These are phyloP conservation scores for Centroberyx gerrardi DNA, from an alignment of 2,797 vertebrate genomes.

Conservation along the genomic window DNA sequence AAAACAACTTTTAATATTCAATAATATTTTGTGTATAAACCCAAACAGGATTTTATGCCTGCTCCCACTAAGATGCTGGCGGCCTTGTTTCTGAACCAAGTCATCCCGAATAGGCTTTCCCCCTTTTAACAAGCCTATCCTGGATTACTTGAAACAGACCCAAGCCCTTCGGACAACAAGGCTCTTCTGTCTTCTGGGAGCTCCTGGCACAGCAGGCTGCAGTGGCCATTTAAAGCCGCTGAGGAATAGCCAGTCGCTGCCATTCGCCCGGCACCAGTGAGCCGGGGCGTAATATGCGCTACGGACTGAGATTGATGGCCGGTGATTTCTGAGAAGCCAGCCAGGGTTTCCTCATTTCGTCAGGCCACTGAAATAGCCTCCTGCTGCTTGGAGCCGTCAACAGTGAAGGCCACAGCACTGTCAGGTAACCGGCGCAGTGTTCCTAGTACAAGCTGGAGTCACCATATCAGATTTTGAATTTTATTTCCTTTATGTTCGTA, in stretches of 20 bases:
- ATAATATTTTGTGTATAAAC: background rate
- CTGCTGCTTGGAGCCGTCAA: constrained; percentile 84
- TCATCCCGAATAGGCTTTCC: constrained; percentile 96
- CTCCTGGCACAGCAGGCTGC: constrained; percentile 49
- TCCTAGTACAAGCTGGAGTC: constrained; percentile 4
- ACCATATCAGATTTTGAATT: background rate
- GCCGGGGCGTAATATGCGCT: constrained; percentile 47
- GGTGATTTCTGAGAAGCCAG: constrained; percentile 83
- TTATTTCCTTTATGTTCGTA: background rate
- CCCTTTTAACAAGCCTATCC: constrained; percentile 95
- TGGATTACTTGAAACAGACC: constrained; percentile 99
- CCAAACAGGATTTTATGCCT: background rate
- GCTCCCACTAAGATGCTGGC: constrained; percentile 64
- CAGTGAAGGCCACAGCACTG: constrained; percentile 67
- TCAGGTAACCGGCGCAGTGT: constrained; percentile 55
- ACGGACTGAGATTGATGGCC: constrained; percentile 78
- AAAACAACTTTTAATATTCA: too few relatives aligned
- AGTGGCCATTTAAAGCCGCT: constrained; percentile 65
- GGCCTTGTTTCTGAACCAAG: constrained; percentile 93
- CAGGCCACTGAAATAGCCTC: constrained; percentile 84
- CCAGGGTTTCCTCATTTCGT: constrained; percentile 77
- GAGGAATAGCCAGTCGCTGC: constrained; percentile 39
- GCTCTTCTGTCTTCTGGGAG: constrained; percentile 59
- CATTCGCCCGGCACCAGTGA: constrained; percentile 35
- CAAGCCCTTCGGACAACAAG: constrained; percentile 75